Evolutionary conservation across 2,888 invertebrate species (phyloP).

Genomic region (Zaprionus lineosus): DNA sequence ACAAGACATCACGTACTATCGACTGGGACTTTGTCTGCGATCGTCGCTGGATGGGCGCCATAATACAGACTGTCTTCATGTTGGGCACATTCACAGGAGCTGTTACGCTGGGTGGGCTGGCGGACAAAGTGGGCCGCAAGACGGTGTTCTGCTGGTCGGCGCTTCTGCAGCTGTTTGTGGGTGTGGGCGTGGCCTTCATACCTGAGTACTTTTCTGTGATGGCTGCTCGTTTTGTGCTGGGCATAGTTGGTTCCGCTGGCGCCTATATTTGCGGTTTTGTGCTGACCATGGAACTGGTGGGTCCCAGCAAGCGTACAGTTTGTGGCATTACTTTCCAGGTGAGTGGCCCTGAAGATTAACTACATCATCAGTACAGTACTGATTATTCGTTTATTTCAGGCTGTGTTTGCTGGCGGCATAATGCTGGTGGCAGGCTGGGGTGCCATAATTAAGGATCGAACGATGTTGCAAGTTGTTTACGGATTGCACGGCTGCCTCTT

Average conservation of each 20-base stretch:
- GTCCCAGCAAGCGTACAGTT: slow-evolving; percentile 89
- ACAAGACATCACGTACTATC: slow-evolving; percentile 88
- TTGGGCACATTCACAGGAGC: slow-evolving; percentile 92
- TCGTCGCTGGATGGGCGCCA: slow-evolving; percentile 90
- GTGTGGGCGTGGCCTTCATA: slow-evolving; percentile 89
- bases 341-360: background rate
- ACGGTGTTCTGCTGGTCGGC: slow-evolving; percentile 91
- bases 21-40: slow-evolving; percentile 93
- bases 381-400: slow-evolving; percentile 83
- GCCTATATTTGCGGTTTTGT: slow-evolving; percentile 84
- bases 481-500: slow-evolving; percentile 89
- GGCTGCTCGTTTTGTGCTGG: slow-evolving; percentile 87
- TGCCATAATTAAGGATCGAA: slow-evolving; percentile 88
- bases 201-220: slow-evolving; percentile 90
- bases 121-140: slow-evolving; percentile 91
- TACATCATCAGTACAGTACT: background rate
- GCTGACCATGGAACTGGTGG: slow-evolving; percentile 92
- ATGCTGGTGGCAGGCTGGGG: slow-evolving; percentile 94
- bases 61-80: slow-evolving; percentile 90
- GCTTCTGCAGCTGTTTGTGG: slow-evolving; percentile 87
- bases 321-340: slow-evolving; percentile 88
- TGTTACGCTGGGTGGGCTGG: slow-evolving; percentile 89
- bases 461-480: slow-evolving; percentile 90
- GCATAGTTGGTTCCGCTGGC: slow-evolving; percentile 93
- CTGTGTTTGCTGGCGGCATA: slow-evolving; percentile 90